Percentiles rank a stretch among this genome's conserved stretches.
Evolutionary conservation across 2,113 vertebrate genomes (phyloP).

Genomic region (Pelecanus crispus): DNA sequence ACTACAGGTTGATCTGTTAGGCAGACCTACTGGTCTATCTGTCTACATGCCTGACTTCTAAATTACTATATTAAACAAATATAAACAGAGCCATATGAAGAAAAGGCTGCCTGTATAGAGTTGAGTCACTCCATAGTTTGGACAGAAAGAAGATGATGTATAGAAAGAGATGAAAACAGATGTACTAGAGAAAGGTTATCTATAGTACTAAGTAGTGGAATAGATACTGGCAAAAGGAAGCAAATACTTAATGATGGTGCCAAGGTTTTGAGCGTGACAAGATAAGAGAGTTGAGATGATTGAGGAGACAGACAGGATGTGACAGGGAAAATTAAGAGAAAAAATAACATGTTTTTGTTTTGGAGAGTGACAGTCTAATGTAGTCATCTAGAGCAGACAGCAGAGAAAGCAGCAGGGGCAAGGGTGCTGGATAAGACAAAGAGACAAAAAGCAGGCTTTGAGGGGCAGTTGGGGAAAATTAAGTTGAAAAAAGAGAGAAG

Average conservation of each 20-base stretch:
- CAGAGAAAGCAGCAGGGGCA: not conserved
- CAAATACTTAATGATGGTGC: not conserved
- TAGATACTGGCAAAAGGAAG: not conserved
- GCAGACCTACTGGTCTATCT: not conserved
- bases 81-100: not conserved
- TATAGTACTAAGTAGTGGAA: not conserved
- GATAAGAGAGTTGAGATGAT: not conserved
- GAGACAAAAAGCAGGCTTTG: not conserved
- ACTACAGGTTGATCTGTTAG: not conserved
- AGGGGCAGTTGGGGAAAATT: not conserved
- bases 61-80: not conserved
- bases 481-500: not conserved
- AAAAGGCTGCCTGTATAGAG: not conserved
- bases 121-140: not conserved
- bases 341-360: not conserved
- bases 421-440: not conserved
- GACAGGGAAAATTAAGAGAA: not conserved
- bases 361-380: not conserved
- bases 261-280: not conserved
- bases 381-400: not conserved
- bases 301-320: not conserved
- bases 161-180: not conserved
- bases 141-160: not conserved
- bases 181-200: not conserved
- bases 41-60: not conserved